Evolutionary conservation across 2,888 invertebrate genomes (phyloP).

Genomic region (Chromoteleia sp.): DNA sequence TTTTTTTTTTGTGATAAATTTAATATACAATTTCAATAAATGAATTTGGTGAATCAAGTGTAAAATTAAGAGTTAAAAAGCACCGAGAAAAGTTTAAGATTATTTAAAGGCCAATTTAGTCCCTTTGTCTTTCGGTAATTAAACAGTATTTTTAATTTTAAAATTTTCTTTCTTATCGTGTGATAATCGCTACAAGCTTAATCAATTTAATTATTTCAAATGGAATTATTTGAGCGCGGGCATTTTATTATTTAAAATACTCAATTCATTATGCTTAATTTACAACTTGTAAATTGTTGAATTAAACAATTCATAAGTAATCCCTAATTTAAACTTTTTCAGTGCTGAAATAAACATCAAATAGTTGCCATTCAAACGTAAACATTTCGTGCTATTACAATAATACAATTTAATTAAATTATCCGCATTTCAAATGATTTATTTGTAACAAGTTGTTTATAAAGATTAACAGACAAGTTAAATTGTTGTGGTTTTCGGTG

Average conservation of each 20-base stretch:
- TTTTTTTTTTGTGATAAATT: too few species aligned
- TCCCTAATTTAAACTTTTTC: background rate
- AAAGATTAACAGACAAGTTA: constrained; percentile 13
- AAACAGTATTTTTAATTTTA: constrained; percentile 40
- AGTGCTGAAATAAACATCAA: background rate
- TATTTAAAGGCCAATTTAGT: constrained; percentile 3
- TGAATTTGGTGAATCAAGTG: too few species aligned
- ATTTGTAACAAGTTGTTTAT: constrained; percentile 15
- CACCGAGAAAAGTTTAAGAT: background rate
- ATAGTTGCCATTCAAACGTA: constrained; percentile 1
- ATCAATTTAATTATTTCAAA: constrained; percentile 34
- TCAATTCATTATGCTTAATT: constrained; percentile 32
- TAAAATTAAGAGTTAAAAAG: background rate
- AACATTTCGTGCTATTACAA: constrained; percentile 12
- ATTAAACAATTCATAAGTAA: constrained; percentile 19
- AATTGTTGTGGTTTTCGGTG: constrained; percentile 17
- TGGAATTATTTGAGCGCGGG: constrained; percentile 12
- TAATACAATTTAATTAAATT: constrained; percentile 28
- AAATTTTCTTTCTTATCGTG: constrained; percentile 7
- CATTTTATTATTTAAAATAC: constrained; percentile 17
- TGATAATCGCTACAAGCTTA: constrained; percentile 20
- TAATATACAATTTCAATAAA: too few species aligned
- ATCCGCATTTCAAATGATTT: constrained; percentile 13
- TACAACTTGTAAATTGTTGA: constrained; percentile 11
- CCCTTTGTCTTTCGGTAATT: constrained; percentile 12